Conservation (phyloP, 2,888 invertebrate species). For the Ferdinandea cuprea region DNA sequence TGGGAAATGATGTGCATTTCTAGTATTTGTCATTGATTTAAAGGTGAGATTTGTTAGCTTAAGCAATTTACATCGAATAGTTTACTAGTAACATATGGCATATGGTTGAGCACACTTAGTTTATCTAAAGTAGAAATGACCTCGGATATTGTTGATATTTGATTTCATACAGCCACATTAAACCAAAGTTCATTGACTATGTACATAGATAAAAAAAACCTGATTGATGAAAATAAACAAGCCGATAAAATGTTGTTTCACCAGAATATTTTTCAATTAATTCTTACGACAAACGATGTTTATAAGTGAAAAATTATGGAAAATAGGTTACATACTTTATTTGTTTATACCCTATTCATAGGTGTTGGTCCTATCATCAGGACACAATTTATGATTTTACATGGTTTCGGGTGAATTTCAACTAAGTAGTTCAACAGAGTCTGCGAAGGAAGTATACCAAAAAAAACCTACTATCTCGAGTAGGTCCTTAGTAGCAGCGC, state of each 20-base stretch:
- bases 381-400: no score
- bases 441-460: no score
- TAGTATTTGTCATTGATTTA: conserved; percentile 20
- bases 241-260: background rate
- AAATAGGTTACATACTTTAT: no score
- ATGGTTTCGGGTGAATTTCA: no score
- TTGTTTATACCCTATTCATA: no score
- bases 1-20: conserved; percentile 27
- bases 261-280: background rate
- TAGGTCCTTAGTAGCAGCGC: no score
- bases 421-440: no score
- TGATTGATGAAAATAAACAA: conserved; percentile 22
- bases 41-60: conserved; percentile 17
- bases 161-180: background rate
- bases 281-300: background rate
- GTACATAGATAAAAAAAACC: background rate
- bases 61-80: conserved; percentile 29
- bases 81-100: conserved; percentile 18
- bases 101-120: background rate
- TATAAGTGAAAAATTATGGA: no score
- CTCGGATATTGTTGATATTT: conserved; percentile 16
- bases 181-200: conserved; percentile 14
- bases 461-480: no score
- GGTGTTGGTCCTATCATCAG: no score
- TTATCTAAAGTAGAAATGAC: conserved; percentile 20